A percentile compares a stretch with the other conserved stretches of the same genome.
These are phyloP conservation scores for Nesidiocoris tenuis DNA, from an alignment of 2,888 invertebrate genomes.

Conservation along the genomic window DNA sequence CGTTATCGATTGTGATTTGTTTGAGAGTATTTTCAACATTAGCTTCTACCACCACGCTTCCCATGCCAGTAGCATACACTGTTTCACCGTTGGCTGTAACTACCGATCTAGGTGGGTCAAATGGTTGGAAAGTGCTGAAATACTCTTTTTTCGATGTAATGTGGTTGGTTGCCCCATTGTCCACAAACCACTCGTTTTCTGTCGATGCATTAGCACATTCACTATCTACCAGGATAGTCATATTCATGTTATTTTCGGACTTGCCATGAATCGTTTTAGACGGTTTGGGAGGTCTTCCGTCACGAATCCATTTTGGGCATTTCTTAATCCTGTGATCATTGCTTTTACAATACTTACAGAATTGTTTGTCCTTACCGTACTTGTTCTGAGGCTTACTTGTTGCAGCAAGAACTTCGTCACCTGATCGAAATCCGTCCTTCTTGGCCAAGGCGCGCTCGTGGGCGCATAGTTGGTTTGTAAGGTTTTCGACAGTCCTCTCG, in stretches of 20 bases:
- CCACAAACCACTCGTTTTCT: background rate
- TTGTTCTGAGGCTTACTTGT: too few species aligned
- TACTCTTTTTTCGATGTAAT: background rate
- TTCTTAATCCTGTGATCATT: too few species aligned
- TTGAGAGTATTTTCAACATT: background rate
- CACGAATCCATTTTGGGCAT: too few species aligned
- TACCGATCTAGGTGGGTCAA: background rate
- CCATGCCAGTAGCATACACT: background rate
- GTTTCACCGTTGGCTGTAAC: background rate
- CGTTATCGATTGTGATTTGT: background rate
- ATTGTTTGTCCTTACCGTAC: too few species aligned
- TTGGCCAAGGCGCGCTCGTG: background rate
- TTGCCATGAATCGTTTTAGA: too few species aligned
- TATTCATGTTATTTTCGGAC: too few species aligned
- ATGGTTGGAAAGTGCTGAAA: background rate
- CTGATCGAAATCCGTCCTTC: too few species aligned
- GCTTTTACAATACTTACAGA: too few species aligned
- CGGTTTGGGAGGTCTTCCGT: background rate
- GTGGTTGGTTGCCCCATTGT: background rate
- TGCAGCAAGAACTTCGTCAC: too few species aligned
- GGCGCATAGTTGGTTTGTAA: too few species aligned
- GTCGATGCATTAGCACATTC: too few species aligned
- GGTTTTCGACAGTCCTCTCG: constrained; percentile 26
- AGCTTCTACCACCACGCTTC: background rate
- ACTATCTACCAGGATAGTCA: too few species aligned